A percentile compares a stretch with the other conserved stretches of the same genome.
These are phyloP conservation scores for Jaculus jaculus DNA, from an alignment of 2,113 vertebrate genomes.

Conservation along the genomic window DNA sequence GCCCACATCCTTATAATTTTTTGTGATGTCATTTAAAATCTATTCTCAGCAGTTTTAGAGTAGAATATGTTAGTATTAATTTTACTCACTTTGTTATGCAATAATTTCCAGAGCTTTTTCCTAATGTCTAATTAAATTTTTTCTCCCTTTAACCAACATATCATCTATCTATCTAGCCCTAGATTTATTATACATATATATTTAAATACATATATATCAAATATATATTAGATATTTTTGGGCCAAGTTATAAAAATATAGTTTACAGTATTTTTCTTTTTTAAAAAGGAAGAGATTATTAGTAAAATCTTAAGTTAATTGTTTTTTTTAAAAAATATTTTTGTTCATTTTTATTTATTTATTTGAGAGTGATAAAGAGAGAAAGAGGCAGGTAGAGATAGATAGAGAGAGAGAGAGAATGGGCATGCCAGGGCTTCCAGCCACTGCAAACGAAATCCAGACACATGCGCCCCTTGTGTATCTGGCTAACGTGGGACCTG, in stretches of 20 bases:
- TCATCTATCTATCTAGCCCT: neutral
- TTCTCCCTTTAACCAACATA: neutral
- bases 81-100: neutral
- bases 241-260: neutral
- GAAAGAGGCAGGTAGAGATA: no score
- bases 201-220: neutral
- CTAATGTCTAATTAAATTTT: neutral
- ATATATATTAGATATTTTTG: neutral
- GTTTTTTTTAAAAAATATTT: no score
- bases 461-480: no score
- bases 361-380: no score
- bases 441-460: no score
- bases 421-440: no score
- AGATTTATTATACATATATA: neutral
- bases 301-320: constrained; percentile 12
- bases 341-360: no score
- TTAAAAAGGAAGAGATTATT: constrained; percentile 17
- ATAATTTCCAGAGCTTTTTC: neutral
- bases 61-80: neutral
- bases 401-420: no score
- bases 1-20: neutral
- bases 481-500: no score
- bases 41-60: neutral
- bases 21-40: neutral
- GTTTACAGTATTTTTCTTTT: constrained; percentile 1